Conservation (phyloP, 1,140 invertebrate genomes). For the Carcinoscorpius rotundicauda region DNA sequence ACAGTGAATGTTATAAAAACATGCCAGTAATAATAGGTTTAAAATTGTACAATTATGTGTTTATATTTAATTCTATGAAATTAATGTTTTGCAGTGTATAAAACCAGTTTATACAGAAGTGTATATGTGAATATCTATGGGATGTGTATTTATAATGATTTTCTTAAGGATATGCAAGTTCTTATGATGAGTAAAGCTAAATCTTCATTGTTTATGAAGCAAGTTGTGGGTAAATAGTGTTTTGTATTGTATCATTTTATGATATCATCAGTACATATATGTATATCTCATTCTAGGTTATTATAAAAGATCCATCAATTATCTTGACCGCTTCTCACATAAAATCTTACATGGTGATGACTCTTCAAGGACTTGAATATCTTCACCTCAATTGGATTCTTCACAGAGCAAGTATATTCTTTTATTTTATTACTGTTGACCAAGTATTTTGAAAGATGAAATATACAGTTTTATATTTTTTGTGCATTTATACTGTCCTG, state of each 20-base stretch:
- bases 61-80: too few relatives aligned
- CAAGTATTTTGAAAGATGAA: neutral
- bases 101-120: too few relatives aligned
- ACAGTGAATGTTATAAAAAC: too few relatives aligned
- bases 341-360: slow-evolving; percentile 93
- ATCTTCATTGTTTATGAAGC: too few relatives aligned
- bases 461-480: neutral
- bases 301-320: slow-evolving; percentile 53
- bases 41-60: too few relatives aligned
- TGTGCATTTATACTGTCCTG: slow-evolving; percentile 1
- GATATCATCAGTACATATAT: neutral
- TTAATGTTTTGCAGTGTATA: too few relatives aligned
- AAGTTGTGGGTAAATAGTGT: neutral
- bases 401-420: slow-evolving; percentile 52
- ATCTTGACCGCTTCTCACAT: slow-evolving; percentile 86
- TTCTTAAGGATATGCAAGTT: too few relatives aligned
- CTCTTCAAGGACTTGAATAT: slow-evolving; percentile 87
- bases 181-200: too few relatives aligned
- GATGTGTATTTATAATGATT: too few relatives aligned
- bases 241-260: neutral
- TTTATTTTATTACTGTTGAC: slow-evolving; percentile 2
- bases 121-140: too few relatives aligned
- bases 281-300: slow-evolving; percentile 31
- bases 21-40: too few relatives aligned
- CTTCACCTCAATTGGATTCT: slow-evolving; percentile 93